Conservation (phyloP, 2,888 invertebrate species). For the Labia minor region DNA sequence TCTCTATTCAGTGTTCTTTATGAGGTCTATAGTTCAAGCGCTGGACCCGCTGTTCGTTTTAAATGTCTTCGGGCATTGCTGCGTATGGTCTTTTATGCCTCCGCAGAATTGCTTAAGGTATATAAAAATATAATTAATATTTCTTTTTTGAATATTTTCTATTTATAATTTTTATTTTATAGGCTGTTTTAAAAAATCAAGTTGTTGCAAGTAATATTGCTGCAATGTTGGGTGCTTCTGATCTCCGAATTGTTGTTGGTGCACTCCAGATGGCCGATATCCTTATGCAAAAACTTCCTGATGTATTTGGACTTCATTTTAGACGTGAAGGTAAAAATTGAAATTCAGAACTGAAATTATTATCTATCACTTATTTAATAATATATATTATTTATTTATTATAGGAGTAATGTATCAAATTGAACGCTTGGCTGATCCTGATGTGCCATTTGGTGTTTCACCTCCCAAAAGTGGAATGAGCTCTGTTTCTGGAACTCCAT, state of each 20-base stretch:
- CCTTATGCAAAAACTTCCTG: constrained; percentile 89
- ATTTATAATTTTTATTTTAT: constrained; percentile 9
- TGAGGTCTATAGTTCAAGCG: constrained; percentile 96
- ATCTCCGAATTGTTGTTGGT: constrained; percentile 91
- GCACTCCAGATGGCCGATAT: constrained; percentile 95
- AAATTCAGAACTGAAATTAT: no score
- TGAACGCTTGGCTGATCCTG: constrained; percentile 58
- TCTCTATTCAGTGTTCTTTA: constrained; percentile 89
- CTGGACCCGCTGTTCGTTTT: constrained; percentile 93
- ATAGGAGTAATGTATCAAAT: constrained; percentile 82
- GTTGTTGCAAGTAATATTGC: constrained; percentile 93
- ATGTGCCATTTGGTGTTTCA: constrained; percentile 42
- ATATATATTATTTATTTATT: constrained; percentile 17
- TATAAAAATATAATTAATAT: constrained; percentile 20
- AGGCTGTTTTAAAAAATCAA: constrained; percentile 52
- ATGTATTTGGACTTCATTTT: constrained; percentile 91
- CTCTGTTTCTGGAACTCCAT: constrained; percentile 14
- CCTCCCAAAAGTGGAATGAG: constrained; percentile 36
- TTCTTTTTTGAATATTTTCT: neutral
- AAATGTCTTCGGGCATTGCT: constrained; percentile 92
- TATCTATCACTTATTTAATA: no score
- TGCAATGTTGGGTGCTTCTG: constrained; percentile 95
- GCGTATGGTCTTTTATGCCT: constrained; percentile 92
- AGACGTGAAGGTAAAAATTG: constrained; percentile 77
- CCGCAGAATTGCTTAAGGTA: constrained; percentile 68